Conservation (phyloP, 2,113 vertebrate genomes). For the Entelurus aequoreus region DNA sequence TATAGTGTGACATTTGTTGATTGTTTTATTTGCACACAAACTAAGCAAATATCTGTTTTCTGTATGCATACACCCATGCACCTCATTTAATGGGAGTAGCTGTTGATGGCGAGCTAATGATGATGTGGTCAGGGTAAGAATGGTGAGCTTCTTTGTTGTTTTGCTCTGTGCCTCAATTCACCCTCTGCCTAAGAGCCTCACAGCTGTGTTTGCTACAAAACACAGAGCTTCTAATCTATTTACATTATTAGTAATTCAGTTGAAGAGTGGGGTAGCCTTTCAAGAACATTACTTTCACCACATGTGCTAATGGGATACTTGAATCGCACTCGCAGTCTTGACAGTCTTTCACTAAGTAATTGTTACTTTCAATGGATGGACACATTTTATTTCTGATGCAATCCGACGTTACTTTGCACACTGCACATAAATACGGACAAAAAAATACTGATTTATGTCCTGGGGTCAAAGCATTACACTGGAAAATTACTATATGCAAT, state of each 20-base stretch:
- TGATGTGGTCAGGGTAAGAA: slow-evolving; percentile 8
- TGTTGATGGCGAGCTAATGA: slow-evolving; percentile 37
- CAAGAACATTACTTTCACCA: background rate
- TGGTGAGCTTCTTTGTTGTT: slow-evolving; percentile 20
- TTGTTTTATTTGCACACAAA: slow-evolving; percentile 20
- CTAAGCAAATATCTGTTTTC: slow-evolving; percentile 26
- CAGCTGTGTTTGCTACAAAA: slow-evolving; percentile 35
- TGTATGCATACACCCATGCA: slow-evolving; percentile 14
- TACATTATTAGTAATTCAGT: slow-evolving; percentile 20
- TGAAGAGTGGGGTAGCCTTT: background rate
- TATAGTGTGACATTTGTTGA: background rate
- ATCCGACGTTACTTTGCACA: too few species aligned
- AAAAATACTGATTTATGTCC: too few species aligned
- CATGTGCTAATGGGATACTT: background rate
- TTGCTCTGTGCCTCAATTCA: slow-evolving; percentile 19
- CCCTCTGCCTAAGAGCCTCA: slow-evolving; percentile 27
- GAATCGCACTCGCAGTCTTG: too few species aligned
- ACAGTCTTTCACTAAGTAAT: too few species aligned
- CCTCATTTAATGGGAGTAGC: slow-evolving; percentile 22
- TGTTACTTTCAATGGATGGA: too few species aligned
- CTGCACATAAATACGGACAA: too few species aligned
- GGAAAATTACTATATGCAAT: too few species aligned
- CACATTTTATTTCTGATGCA: too few species aligned
- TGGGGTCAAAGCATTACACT: too few species aligned
- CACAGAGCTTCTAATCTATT: slow-evolving; percentile 23